Evolutionary conservation across 1,140 invertebrate species (phyloP).

Genomic region (Belonocnema kinseyi): DNA sequence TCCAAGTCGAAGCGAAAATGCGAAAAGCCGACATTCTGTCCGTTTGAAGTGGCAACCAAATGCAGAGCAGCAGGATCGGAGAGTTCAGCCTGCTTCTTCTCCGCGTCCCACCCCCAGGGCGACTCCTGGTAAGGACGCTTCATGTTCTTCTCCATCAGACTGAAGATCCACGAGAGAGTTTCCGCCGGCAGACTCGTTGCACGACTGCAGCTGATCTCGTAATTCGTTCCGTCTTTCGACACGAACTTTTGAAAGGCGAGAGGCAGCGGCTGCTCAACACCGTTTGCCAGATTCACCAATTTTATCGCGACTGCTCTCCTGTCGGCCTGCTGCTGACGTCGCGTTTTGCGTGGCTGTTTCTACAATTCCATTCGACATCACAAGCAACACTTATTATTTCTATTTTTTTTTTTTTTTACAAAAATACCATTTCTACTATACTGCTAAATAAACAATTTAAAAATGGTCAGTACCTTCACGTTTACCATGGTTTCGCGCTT

Average conservation of each 20-base stretch:
- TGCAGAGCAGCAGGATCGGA: conserved; percentile 81
- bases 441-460: too few relatives aligned
- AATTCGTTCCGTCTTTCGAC: conserved; percentile 58
- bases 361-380: conserved; percentile 9
- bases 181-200: conserved; percentile 70
- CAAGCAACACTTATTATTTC: too few relatives aligned
- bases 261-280: conserved; percentile 59
- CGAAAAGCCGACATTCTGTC: conserved; percentile 80
- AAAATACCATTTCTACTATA: too few relatives aligned
- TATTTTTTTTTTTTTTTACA: too few relatives aligned
- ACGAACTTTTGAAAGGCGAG: conserved; percentile 64
- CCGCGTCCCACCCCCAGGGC: conserved; percentile 81
- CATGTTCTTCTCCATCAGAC: conserved; percentile 82
- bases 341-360: conserved; percentile 62
- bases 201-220: conserved; percentile 71
- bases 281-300: conserved; percentile 64
- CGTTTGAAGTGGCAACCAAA: conserved; percentile 76
- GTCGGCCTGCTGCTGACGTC: conserved; percentile 60
- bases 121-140: conserved; percentile 77
- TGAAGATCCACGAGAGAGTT: conserved; percentile 78
- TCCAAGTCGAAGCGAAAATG: conserved; percentile 92
- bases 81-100: conserved; percentile 80
- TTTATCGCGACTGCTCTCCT: conserved; percentile 55
- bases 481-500: too few relatives aligned
- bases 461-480: too few relatives aligned